Base-by-base conservation (phyloP, 2,888 invertebrate genomes). In the Slavum lentiscoides region DNA sequence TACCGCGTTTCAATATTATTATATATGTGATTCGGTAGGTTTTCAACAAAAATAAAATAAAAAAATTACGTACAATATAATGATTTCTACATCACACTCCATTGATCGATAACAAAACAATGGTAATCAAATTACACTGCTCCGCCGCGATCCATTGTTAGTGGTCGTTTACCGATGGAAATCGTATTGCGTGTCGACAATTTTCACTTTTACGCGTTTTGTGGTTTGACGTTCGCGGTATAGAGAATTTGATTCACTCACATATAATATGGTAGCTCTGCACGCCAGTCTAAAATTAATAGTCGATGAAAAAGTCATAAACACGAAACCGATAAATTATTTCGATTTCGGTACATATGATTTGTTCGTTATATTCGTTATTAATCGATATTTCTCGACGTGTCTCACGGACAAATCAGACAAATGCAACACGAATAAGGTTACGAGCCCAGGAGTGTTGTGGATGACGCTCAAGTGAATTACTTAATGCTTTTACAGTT, bases 1-100 rank as follows among this genome's bases (percentile, higher is more conserved):
- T 30, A 30, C 30, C 30, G 30, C 30, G 4, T 30, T 30, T 30
- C 2, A 13, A 66, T n/a, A 66, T 13, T n/a, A 15, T 30, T 43
- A 43, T 43, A 43, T 11, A 11, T 43, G 11, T 11, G 11, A 9
- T 43, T 6, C 30, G 2, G 30, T 30, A 30, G 30, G 30, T 30
- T 30, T 30, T 30, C 30, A 30, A 30, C 1, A 4, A 30, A 2
- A 30, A 30, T 30, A 30, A 4, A 4, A 30, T 2, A 30, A 43
- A 4, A 37, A 17, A 53, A 70, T 55, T 19, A 19, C 15, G 59
- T 8, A 53, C 1, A 55, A 53, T 49, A 61, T 30, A 43, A 74
- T 66, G 55, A 66, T 76, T 76, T 76, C 67, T 68, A 49, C 67
- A 76, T 68, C 75, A 68, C 75, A 76, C 67, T 59, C 68, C 75